Base-by-base conservation (phyloP, 1,140 invertebrate genomes). In the Drosophila simulans region DNA sequence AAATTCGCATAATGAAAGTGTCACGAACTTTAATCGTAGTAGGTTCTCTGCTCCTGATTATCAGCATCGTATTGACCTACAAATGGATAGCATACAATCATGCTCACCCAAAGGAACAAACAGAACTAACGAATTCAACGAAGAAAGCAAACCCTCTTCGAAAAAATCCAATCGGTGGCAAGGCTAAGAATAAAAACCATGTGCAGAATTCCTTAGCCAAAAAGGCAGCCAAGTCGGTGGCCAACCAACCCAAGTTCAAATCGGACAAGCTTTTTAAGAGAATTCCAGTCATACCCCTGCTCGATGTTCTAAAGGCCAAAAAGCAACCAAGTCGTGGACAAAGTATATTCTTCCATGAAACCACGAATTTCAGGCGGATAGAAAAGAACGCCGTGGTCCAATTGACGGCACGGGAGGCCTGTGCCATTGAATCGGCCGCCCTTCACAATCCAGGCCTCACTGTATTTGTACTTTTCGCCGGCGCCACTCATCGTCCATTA, bases 381-480 rank as follows among this genome's bases (percentile, higher is more conserved):
- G 43, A 60, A 35, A 15, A 34, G 17, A 43, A 11, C 17, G 10
- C 27, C 0, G 34, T 80, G 10, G 42, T 37, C 4, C 12, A 90
- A 4, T 69, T 95, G 27, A 93, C 90, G 31, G 56, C 93, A 0
- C 90, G 95, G n/a, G 94, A 95, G 79, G 95, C 95, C 0, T 96
- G 95, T 76, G 94, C 95, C 0, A 93, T 96, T 3, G 95, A 96
- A 92, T 95, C 95, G 0, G 94, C 95, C 0, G 95, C 95, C 1
- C 77, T 90, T 22, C 91, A 94, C 77, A 95, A 95, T 91, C 94
- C 94, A 5, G 91, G 93, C 43, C 93, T 92, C 54, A 91, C 92
- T 17, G 92, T 95, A 1, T 94, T 94, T 74, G 66, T 95, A 4
- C 60, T 95, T 3, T 94, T 94, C 75, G 86, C 94, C 0, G 94